Evolutionary conservation across 2,888 invertebrate species (phyloP).

Genomic region (Bimastos eiseni): DNA sequence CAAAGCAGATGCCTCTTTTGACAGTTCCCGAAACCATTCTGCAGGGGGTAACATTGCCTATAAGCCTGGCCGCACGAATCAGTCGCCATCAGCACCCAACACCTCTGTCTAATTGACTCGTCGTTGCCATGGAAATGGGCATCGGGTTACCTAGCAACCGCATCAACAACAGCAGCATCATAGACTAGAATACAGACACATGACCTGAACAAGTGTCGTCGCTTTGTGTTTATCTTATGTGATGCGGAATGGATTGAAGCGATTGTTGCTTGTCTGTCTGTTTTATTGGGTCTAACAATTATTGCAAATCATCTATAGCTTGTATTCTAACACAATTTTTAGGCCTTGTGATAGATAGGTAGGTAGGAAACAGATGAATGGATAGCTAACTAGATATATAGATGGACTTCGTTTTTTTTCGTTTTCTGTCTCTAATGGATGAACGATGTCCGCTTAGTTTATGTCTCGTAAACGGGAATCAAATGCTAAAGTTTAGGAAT

Average conservation of each 20-base stretch:
- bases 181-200: background rate
- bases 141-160: background rate
- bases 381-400: too few species aligned
- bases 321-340: constrained; percentile 3
- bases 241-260: background rate
- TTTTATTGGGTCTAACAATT: background rate
- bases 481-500: background rate
- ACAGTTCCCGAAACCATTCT: background rate
- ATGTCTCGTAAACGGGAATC: background rate
- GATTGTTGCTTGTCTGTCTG: background rate
- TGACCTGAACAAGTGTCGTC: background rate
- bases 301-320: background rate
- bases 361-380: too few species aligned
- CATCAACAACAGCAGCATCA: background rate
- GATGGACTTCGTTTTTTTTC: background rate
- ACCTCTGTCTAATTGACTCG: background rate
- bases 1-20: constrained; percentile 19
- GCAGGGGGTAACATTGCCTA: background rate
- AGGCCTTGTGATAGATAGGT: background rate
- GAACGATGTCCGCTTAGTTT: background rate
- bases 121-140: background rate
- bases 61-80: background rate
- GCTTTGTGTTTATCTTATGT: background rate
- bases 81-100: background rate
- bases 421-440: background rate